Conservation (phyloP, 23 tunicate genomes). For the Aplidium turbinatum region DNA sequence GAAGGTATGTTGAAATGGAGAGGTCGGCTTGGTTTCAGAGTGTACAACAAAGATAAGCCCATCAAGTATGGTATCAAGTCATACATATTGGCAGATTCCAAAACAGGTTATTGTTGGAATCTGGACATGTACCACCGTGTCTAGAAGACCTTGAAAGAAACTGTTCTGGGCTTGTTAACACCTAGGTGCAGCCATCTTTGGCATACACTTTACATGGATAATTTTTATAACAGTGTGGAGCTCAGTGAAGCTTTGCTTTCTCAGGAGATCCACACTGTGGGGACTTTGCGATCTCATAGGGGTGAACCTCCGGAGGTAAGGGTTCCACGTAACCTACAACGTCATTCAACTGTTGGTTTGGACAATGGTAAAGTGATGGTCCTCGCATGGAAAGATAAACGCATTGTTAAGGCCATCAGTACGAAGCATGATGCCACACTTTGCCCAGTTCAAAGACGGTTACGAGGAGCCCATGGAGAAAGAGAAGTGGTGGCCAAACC, state of each 20-base stretch:
- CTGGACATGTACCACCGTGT: constrained; percentile 29
- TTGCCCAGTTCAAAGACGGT: background rate
- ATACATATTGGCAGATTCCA: constrained; percentile 36
- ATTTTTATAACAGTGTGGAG: constrained; percentile 39
- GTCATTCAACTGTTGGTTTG: background rate
- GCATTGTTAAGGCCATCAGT: constrained; percentile 39
- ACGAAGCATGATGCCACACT: constrained; percentile 38
- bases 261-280: constrained; percentile 28
- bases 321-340: background rate
- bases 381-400: constrained; percentile 41
- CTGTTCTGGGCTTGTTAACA: constrained; percentile 30
- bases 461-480: constrained; percentile 11
- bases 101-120: constrained; percentile 38
- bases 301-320: constrained; percentile 31
- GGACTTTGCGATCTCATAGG: constrained; percentile 21
- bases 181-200: constrained; percentile 3
- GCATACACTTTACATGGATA: constrained; percentile 41
- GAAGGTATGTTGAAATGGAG: constrained; percentile 44
- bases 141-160: constrained; percentile 27
- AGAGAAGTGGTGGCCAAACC: constrained; percentile 34
- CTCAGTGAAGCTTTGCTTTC: constrained; percentile 24
- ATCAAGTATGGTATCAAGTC: constrained; percentile 41
- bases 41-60: constrained; percentile 49
- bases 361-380: constrained; percentile 19
- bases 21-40: constrained; percentile 29